Evolutionary conservation across 2,797 vertebrate genomes (phyloP), one percentile per base, ranked within the genome.

Genomic region (Hypotaenidia okinawae): DNA sequence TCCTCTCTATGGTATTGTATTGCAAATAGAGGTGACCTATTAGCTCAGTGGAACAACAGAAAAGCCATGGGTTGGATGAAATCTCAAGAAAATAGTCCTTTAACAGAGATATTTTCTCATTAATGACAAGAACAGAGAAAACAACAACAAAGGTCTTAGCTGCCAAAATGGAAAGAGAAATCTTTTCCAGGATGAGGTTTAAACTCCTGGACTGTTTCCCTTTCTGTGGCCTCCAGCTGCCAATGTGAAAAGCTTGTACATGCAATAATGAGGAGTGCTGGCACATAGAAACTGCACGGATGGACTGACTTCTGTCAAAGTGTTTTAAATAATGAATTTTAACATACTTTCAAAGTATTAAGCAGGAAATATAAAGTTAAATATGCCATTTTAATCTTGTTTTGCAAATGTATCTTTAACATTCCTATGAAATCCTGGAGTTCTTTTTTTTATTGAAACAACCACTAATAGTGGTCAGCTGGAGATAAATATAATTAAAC

Each of bases 31-130:
- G 25, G 28, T 90, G 74, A 78, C 37, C 27, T 69, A 5, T 39
- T 43, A 59, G 13, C 27, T 79, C 47, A 78, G 1, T 10, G 13
- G 58, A 75, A 58, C 25, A 37, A 30, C 3, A 70, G 69, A 62
- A 92, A 78, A 49, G 22, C 3, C 1, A 0, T 35, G 39, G 24
- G 4, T 47, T 80, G 10, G 23, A 59, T 25, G 30, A 74, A 70
- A 69, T 51, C 30, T 91, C 68, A 57, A 81, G 51, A 64, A 90
- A 95, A 64, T n/a, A 33, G 7, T 81, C 66, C 84, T 90, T 55
- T 80, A 73, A 82, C 52, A 68, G 5, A 74, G 13, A 10, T 83
- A 76, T 59, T 84, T 87, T 27, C 14, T 81, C 27, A 37, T 55
- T 68, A 63, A 63, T 37, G 13, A 45, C 39, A 91, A 70, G 28